These are phyloP conservation scores for Muscidifurax raptorellus DNA, from an alignment of 1,140 invertebrate species.

Conservation along the genomic window DNA sequence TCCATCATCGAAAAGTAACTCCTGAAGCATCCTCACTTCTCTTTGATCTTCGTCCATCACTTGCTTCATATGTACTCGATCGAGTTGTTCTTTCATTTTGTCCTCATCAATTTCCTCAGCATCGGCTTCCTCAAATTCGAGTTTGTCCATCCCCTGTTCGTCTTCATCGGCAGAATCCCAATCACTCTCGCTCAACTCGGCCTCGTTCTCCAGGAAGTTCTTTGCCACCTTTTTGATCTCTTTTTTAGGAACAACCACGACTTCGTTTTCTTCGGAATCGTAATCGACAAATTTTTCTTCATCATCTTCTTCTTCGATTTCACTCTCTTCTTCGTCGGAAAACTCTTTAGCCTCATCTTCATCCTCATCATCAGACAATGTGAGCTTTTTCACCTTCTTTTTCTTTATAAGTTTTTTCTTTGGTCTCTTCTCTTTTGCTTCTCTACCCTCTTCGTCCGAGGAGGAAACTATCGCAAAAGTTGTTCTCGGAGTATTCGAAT, in stretches of 20 bases:
- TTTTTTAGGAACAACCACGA: conserved; percentile 72
- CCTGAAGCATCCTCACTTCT: conserved; percentile 86
- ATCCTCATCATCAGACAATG: conserved; percentile 69
- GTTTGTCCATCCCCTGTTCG: conserved; percentile 82
- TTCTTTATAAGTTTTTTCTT: conserved; percentile 68
- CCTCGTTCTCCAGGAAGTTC: conserved; percentile 90
- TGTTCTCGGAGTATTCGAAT: conserved; percentile 27
- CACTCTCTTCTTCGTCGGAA: conserved; percentile 54
- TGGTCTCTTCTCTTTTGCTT: conserved; percentile 53
- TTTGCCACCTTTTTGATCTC: conserved; percentile 75
- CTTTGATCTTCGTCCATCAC: conserved; percentile 88
- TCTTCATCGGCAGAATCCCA: conserved; percentile 87
- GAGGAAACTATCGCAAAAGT: conserved; percentile 58
- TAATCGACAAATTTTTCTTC: conserved; percentile 79
- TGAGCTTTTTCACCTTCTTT: conserved; percentile 63
- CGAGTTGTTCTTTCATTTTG: conserved; percentile 80
- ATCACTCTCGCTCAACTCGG: conserved; percentile 90
- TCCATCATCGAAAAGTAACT: conserved; percentile 90
- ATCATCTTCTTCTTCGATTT: conserved; percentile 64
- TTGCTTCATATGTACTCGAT: conserved; percentile 83
- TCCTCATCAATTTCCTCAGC: conserved; percentile 85
- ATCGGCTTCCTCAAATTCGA: conserved; percentile 86
- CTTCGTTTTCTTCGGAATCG: conserved; percentile 88
- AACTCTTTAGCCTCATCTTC: conserved; percentile 45
- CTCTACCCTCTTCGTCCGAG: conserved; percentile 71